Evolutionary conservation across 2,888 invertebrate species (phyloP).

Genomic region (Limnephilus marmoratus): DNA sequence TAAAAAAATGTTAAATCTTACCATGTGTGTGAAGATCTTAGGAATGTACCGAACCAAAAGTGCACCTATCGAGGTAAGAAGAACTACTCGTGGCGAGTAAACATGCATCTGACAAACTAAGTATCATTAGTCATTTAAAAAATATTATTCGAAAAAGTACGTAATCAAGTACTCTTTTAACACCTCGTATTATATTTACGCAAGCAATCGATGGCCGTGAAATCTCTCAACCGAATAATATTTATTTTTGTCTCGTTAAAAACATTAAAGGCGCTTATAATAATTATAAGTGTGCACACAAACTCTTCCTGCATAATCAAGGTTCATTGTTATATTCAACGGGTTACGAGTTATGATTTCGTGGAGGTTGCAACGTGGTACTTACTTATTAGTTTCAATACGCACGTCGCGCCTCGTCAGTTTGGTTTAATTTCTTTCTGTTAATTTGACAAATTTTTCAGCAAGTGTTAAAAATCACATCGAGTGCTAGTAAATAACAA

Average conservation of each 20-base stretch:
- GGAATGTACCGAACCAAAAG: neutral
- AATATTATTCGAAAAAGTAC: neutral
- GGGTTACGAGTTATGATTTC: neutral
- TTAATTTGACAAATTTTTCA: too few species aligned
- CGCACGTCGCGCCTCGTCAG: too few species aligned
- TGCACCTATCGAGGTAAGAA: neutral
- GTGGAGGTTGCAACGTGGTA: neutral
- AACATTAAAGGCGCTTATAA: neutral
- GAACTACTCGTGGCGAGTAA: neutral
- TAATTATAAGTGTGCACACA: neutral
- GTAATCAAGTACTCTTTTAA: neutral
- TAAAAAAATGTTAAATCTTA: too few species aligned
- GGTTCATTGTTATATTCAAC: neutral
- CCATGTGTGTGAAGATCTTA: too few species aligned
- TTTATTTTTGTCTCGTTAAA: neutral
- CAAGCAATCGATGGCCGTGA: neutral
- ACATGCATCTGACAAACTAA: neutral
- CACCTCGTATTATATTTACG: neutral
- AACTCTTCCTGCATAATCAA: neutral
- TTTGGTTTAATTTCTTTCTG: too few species aligned
- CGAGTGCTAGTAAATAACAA: too few species aligned
- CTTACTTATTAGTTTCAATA: neutral
- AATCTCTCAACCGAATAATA: neutral
- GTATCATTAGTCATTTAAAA: neutral
- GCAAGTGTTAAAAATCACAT: too few species aligned